Evolutionary conservation across 2,888 invertebrate genomes (phyloP).

Genomic region (Eristalis tenax): DNA sequence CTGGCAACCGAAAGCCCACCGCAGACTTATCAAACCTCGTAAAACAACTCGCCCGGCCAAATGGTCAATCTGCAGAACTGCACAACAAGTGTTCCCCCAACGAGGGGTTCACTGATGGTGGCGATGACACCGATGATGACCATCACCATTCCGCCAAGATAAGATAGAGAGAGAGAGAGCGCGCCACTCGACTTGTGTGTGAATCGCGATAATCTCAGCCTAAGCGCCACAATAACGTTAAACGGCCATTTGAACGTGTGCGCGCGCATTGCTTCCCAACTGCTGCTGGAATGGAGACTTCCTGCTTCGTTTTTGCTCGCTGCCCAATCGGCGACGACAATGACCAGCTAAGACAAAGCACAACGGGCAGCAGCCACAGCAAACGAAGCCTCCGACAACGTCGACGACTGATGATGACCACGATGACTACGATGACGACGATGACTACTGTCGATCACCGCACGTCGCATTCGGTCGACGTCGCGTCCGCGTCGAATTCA

Average conservation of each 20-base stretch:
- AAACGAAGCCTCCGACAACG: not conserved
- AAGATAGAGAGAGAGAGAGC: not conserved
- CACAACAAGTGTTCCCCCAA: not conserved
- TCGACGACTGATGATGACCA: slow-evolving; percentile 3
- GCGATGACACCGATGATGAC: slow-evolving; percentile 6
- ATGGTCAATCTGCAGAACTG: not conserved
- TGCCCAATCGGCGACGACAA: slow-evolving; percentile 55
- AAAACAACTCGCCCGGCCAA: not conserved
- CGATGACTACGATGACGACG: not conserved
- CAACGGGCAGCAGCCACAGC: not conserved
- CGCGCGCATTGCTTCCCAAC: slow-evolving; percentile 53
- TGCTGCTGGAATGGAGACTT: slow-evolving; percentile 68
- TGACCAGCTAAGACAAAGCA: slow-evolving; percentile 25
- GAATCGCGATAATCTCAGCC: slow-evolving; percentile 55
- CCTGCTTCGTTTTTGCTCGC: slow-evolving; percentile 59
- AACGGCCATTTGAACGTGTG: slow-evolving; percentile 66
- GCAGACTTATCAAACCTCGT: not conserved
- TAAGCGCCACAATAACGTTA: slow-evolving; percentile 71
- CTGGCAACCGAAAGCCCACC: not conserved
- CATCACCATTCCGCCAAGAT: not conserved
- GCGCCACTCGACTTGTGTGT: slow-evolving; percentile 12
- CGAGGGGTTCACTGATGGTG: not conserved
- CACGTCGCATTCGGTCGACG: slow-evolving; percentile 23
- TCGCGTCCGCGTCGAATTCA: slow-evolving; percentile 29
- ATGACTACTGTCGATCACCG: slow-evolving; percentile 42